These are phyloP conservation scores for Brachyhypopomus gauderio DNA, from an alignment of 2,113 vertebrate genomes.

Conservation along the genomic window DNA sequence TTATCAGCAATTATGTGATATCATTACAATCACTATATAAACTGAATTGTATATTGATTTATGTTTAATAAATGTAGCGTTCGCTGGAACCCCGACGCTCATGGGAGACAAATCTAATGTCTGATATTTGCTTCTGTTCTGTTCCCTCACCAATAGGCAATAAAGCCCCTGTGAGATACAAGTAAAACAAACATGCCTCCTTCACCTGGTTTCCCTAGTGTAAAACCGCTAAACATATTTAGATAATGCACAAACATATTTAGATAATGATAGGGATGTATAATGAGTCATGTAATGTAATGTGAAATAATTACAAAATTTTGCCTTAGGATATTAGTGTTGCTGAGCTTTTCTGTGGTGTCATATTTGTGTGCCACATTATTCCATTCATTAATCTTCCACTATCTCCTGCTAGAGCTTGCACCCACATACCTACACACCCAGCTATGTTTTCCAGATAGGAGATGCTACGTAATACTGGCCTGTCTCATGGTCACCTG, in stretches of 20 bases:
- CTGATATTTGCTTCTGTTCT: neutral
- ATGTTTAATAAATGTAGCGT: constrained; percentile 1
- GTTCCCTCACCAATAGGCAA: neutral
- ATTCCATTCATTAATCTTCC: no score
- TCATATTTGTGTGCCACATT: neutral
- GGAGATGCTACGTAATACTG: no score
- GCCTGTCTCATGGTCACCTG: no score
- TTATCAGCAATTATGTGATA: no score
- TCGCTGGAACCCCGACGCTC: neutral
- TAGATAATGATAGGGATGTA: neutral
- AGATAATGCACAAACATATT: neutral
- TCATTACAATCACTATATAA: no score
- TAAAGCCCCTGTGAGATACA: neutral
- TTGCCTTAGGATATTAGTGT: neutral
- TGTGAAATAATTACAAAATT: neutral
- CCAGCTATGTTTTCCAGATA: no score
- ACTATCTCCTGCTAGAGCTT: no score
- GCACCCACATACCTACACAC: no score
- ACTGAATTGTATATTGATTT: no score
- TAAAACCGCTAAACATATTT: neutral
- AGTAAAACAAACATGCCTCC: neutral
- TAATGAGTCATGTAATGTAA: neutral
- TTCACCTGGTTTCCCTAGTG: neutral
- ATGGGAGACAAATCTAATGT: no score
- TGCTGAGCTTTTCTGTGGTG: neutral